Conservation (phyloP, 2,888 invertebrate species). For the Himalopsyche tibetana region DNA sequence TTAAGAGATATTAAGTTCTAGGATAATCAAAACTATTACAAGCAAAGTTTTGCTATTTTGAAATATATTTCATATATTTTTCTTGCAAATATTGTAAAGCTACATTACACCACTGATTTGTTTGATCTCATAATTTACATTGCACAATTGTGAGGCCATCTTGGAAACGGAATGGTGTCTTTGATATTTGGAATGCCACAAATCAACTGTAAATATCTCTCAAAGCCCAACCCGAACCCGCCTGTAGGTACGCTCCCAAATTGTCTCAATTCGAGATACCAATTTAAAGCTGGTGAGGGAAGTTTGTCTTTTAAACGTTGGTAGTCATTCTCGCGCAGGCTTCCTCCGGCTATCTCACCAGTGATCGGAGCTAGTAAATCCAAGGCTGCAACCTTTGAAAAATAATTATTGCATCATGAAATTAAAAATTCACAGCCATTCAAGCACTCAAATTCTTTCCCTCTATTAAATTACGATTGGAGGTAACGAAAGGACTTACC, state of each 20-base stretch:
- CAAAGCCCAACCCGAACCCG: constrained; percentile 98
- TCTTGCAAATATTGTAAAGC: constrained; percentile 27
- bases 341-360: constrained; percentile 97
- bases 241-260: constrained; percentile 94
- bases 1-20: background rate
- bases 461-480: too few relatives aligned
- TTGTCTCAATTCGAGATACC: constrained; percentile 94
- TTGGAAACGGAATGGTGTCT: constrained; percentile 95
- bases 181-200: constrained; percentile 92
- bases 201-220: constrained; percentile 90
- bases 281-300: constrained; percentile 80
- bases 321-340: constrained; percentile 90
- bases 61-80: background rate
- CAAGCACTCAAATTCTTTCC: too few relatives aligned
- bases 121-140: constrained; percentile 71
- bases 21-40: background rate
- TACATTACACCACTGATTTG: background rate
- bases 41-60: constrained; percentile 18
- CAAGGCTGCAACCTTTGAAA: constrained; percentile 83
- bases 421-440: background rate
- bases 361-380: constrained; percentile 92
- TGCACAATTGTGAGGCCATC: constrained; percentile 93
- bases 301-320: constrained; percentile 80
- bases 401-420: background rate
- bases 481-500: too few relatives aligned